These are phyloP conservation scores for Odobenus rosmarus DNA, from an alignment of 2,113 vertebrate genomes.

Conservation along the genomic window DNA sequence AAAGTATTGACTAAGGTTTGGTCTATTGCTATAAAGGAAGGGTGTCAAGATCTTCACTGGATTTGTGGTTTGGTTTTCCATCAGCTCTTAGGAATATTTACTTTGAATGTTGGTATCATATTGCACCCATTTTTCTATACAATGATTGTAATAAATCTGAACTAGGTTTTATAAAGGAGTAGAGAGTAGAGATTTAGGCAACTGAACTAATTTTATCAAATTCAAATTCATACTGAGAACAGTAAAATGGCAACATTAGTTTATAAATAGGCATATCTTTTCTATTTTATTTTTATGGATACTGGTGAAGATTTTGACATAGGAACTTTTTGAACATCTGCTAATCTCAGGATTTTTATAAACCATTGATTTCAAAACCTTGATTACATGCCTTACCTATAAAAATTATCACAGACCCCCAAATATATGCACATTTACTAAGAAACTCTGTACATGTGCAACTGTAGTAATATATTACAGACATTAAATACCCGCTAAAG, in stretches of 20 bases:
- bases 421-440: not conserved
- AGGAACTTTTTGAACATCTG: not conserved
- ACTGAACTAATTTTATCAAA: not conserved
- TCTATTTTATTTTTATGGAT: not conserved
- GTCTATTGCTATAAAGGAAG: not conserved
- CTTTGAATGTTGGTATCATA: not conserved
- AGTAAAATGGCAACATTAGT: not conserved
- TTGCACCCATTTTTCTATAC: not conserved
- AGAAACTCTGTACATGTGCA: not conserved
- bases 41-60: not conserved
- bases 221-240: conserved; percentile 33
- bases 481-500: not conserved
- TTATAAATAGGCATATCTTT: conserved; percentile 28
- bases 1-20: conserved; percentile 24
- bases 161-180: not conserved
- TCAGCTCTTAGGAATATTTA: not conserved
- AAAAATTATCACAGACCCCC: not conserved
- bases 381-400: not conserved
- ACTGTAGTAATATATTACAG: not conserved
- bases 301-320: not conserved
- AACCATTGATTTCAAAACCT: not conserved
- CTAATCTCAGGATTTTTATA: conserved; percentile 22
- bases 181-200: not conserved
- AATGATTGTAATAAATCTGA: not conserved
- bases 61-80: conserved; percentile 36